Evolutionary conservation across 2,888 invertebrate species (phyloP).

Genomic region (Belgica antarctica): DNA sequence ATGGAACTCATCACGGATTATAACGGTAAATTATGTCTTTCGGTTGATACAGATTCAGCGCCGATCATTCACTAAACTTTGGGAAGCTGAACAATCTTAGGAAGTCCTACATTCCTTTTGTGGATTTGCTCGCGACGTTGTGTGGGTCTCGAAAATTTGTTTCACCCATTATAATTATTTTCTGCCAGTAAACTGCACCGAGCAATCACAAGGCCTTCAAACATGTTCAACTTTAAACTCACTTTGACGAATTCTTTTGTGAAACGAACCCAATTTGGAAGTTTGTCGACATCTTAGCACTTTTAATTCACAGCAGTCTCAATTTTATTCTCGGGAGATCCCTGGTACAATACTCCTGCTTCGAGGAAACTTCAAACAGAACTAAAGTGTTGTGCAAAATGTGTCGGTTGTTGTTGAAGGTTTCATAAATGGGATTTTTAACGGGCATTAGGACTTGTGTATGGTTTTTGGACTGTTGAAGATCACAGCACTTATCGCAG

Average conservation of each 20-base stretch:
- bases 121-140: background rate
- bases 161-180: slow-evolving; percentile 14
- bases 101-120: slow-evolving; percentile 25
- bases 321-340: too few relatives aligned
- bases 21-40: slow-evolving; percentile 34
- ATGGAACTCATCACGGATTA: slow-evolving; percentile 27
- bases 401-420: too few relatives aligned
- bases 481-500: too few relatives aligned
- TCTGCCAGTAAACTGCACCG: too few relatives aligned
- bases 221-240: background rate
- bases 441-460: too few relatives aligned
- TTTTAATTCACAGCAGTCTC: background rate
- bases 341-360: too few relatives aligned
- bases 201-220: background rate
- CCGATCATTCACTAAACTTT: slow-evolving; percentile 17
- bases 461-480: too few relatives aligned
- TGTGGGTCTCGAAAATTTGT: slow-evolving; percentile 15
- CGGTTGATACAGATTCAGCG: slow-evolving; percentile 33
- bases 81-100: slow-evolving; percentile 5
- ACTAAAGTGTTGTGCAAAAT: too few relatives aligned
- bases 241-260: slow-evolving; percentile 41
- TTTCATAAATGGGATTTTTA: too few relatives aligned
- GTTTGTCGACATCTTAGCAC: slow-evolving; percentile 35
- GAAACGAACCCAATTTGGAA: slow-evolving; percentile 37
- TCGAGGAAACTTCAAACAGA: too few relatives aligned